Evolutionary conservation across 1,140 invertebrate genomes (phyloP), one percentile per base, ranked within the genome.

Genomic region (Drosophila kepulauana): DNA sequence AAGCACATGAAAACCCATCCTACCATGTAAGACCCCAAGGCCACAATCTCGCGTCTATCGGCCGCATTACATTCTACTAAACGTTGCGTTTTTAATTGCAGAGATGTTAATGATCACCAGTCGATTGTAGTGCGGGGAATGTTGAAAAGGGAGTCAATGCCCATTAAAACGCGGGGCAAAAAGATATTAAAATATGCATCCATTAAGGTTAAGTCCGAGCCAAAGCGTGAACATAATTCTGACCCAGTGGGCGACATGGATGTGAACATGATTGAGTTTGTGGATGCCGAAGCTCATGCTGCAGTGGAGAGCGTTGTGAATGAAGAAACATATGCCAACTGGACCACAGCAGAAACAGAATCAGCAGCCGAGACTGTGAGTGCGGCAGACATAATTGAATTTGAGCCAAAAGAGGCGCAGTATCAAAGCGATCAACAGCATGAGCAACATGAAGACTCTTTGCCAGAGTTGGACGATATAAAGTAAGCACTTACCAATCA

Each of bases 1-100:
- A 80, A 80, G 25, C 78, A 80, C 57, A 80, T 80, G 51, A 80
- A 80, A 48, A 80, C 78, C 5, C 78, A 80, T 51, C 75, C 75
- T 15, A 49, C 78, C 49, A 78, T 80, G 78, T 78, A 75, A 78
- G 76, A 15, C 3, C 10, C n/a, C 13, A 16, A 11, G 35, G n/a
- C 4, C 43, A 33, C 1, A 5, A 33, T 33, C 5, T 6, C 5
- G 5, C 30, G 7, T 33, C 35, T 8, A 48, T 45, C 25, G 20
- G 15, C 20, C 8, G 15, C 33, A 35, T 25, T 30, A 54, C 13
- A 16, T 20, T 15, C 11, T 20, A 51, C 41, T 16, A 3, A 7
- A 33, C 33, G 35, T 38, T 38, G 8, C 7, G 7, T 11, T 38
- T 56, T 69, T 48, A 16, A 16, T 78, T 80, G 28, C 49, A 80